Evolutionary conservation across 2,888 invertebrate genomes (phyloP).

Genomic region (Noctua janthina): DNA sequence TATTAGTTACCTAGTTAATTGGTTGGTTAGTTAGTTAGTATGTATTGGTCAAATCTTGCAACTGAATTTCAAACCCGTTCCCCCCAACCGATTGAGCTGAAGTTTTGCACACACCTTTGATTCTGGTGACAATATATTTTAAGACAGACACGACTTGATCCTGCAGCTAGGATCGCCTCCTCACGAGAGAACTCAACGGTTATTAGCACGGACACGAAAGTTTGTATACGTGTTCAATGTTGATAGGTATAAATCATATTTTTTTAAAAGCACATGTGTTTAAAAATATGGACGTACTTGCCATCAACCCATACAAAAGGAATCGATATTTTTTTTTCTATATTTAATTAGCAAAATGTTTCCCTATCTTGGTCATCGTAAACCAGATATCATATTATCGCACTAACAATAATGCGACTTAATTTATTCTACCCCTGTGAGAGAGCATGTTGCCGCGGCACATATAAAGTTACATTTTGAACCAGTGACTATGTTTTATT

Average conservation of each 20-base stretch:
- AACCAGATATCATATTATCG: constrained; percentile 33
- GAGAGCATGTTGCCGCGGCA: constrained; percentile 16
- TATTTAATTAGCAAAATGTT: constrained; percentile 35
- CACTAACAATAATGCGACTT: constrained; percentile 29
- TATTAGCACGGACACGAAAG: no score
- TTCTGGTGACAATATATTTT: no score
- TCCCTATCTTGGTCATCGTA: constrained; percentile 46
- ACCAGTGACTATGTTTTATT: constrained; percentile 46
- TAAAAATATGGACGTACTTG: neutral
- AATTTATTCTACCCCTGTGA: constrained; percentile 42
- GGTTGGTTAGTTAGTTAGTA: neutral
- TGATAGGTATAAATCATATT: no score
- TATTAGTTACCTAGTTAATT: neutral
- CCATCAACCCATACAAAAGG: neutral
- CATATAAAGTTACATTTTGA: constrained; percentile 52
- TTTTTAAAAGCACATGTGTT: no score
- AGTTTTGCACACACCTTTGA: no score
- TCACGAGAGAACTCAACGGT: no score
- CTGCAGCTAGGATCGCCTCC: no score
- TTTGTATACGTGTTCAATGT: no score
- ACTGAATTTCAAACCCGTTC: no score
- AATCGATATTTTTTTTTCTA: neutral
- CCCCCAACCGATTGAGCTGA: no score
- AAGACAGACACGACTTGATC: no score
- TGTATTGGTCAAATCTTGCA: neutral